Evolutionary conservation across 2,888 invertebrate genomes (phyloP), one percentile per base, ranked within the genome.

Genomic region (Pterostichus madidus): DNA sequence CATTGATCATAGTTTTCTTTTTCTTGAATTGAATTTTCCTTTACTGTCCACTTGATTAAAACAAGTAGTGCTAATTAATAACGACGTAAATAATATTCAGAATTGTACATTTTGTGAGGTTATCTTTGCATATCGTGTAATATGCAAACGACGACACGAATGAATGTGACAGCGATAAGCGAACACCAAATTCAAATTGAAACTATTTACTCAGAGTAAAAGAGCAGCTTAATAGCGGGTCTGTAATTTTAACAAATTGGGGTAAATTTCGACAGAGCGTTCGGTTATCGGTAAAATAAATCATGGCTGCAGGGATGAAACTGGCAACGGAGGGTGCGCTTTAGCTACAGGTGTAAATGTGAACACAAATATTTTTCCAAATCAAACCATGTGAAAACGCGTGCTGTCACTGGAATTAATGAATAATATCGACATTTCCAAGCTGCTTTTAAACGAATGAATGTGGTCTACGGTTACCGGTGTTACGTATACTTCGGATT

Each of bases 291-390:
- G 64, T 7, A n/a, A 31, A 35, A 64, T 64, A 64, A 64, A 64
- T 64, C 64, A 64, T 64, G 32, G 64, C 64, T 49, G 49, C 49
- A 49, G 49, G 49, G 49, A 49, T 49, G 5, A 13, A 49, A 10
- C 49, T n/a, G 49, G 11, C 0, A 8, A n/a, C 49, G 13, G 49
- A n/a, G 49, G 64, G n/a, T 32, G 39, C 32, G n/a, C 32, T 7
- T 24, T 1, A n/a, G 32, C 64, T 64, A 64, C 64, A 64, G 64
- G 64, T 64, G 64, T 64, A 64, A 64, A 64, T 35, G 64, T 11
- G 64, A 64, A 64, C 64, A 32, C 64, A 64, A 64, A 64, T 64
- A 64, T 64, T 64, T 64, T 64, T 64, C 64, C 32, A 64, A 49
- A 64, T 32, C 64, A 64, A 32, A 64, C 64, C 32, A 49, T 49